phyloP scores from a whole-genome alignment of 2,888 invertebrate species.

The Ptilodon capucinus region DNA sequence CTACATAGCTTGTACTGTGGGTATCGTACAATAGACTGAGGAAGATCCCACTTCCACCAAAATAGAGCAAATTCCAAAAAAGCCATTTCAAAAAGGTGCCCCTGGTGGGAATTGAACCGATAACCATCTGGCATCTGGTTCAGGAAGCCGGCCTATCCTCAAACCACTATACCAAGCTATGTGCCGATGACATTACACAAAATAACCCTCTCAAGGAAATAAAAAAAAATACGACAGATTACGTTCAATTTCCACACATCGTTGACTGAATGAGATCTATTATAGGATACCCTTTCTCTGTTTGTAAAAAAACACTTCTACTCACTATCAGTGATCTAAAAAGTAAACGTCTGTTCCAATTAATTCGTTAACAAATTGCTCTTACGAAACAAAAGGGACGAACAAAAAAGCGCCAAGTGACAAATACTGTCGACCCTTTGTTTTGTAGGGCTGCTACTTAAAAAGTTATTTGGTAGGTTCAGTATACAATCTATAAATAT shows the following conservation, averaged over 20 bases:
- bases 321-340: background rate
- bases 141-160: too few species aligned
- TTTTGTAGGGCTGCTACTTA: conserved; percentile 15
- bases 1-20: too few species aligned
- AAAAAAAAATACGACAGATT: background rate
- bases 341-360: conserved; percentile 43
- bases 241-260: background rate
- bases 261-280: background rate
- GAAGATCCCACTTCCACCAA: too few species aligned
- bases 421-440: conserved; percentile 21
- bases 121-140: too few species aligned
- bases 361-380: conserved; percentile 65
- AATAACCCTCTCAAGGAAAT: too few species aligned
- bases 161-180: too few species aligned
- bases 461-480: background rate
- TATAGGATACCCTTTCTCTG: background rate
- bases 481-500: too few species aligned
- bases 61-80: too few species aligned
- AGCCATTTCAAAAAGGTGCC: too few species aligned
- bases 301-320: background rate
- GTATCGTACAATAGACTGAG: too few species aligned
- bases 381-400: conserved; percentile 40
- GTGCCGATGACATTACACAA: too few species aligned
- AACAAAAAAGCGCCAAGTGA: conserved; percentile 25
- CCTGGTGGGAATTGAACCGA: too few species aligned